These are phyloP conservation scores for Drosophila cracens DNA, from an alignment of 2,888 invertebrate genomes.

Conservation along the genomic window DNA sequence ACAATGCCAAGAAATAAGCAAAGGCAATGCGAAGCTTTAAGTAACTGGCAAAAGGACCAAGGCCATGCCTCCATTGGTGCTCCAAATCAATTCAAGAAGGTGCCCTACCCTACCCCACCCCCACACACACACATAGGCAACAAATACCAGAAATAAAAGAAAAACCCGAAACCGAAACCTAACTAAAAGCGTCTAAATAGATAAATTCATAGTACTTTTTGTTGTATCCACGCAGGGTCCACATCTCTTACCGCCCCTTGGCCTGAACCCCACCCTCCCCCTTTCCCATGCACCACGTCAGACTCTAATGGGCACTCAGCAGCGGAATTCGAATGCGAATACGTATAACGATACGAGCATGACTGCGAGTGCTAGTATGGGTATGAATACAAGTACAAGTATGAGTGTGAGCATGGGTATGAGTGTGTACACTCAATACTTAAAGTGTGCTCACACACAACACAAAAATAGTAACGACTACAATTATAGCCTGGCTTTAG, in stretches of 20 bases:
- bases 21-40: conserved; percentile 27
- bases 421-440: not conserved
- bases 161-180: conserved; percentile 52
- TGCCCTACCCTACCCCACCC: conserved; percentile 4
- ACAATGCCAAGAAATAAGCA: conserved; percentile 43
- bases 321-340: conserved; percentile 42
- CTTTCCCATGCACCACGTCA: conserved; percentile 16
- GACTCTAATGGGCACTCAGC: conserved; percentile 71
- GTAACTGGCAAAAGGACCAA: conserved; percentile 41
- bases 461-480: conserved; percentile 1
- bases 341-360: conserved; percentile 9
- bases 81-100: conserved; percentile 63
- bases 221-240: conserved; percentile 23
- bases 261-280: not conserved
- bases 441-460: not conserved
- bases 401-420: not conserved
- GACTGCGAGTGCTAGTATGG: conserved; percentile 7
- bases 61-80: conserved; percentile 29
- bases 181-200: conserved; percentile 77
- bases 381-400: conserved; percentile 1
- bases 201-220: conserved; percentile 62
- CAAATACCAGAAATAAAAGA: conserved; percentile 4
- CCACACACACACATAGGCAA: not conserved
- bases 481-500: not conserved
- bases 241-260: conserved; percentile 8